Evolutionary conservation across 92 coral and sea anemone species (phyloP).

Genomic region (Meandrina meandrites): DNA sequence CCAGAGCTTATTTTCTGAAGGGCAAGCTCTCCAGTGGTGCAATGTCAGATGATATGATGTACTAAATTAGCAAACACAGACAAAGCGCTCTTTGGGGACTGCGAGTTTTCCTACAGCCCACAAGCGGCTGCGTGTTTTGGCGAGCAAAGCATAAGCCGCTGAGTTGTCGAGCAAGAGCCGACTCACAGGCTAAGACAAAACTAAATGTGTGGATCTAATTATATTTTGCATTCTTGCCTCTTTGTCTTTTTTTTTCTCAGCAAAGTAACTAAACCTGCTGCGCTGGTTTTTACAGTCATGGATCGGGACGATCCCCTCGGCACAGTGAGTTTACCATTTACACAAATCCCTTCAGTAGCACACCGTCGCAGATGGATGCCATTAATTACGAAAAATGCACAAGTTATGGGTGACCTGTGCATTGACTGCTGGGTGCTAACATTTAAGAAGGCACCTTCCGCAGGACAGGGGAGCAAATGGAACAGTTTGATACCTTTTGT

Average conservation of each 20-base stretch:
- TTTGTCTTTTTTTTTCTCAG: slow-evolving; percentile 41
- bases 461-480: slow-evolving; percentile 54
- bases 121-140: too few species aligned
- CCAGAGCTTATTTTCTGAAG: too few species aligned
- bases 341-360: slow-evolving; percentile 91
- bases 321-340: slow-evolving; percentile 74
- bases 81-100: too few species aligned
- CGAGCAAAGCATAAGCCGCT: too few species aligned
- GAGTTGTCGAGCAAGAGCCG: too few species aligned
- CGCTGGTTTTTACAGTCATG: slow-evolving; percentile 82
- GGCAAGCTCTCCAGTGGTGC: too few species aligned
- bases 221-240: too few species aligned
- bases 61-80: too few species aligned
- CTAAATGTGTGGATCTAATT: too few species aligned
- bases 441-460: slow-evolving; percentile 50
- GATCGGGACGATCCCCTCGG: slow-evolving; percentile 88
- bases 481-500: slow-evolving; percentile 50
- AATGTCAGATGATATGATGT: too few species aligned
- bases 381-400: slow-evolving; percentile 70
- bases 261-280: slow-evolving; percentile 76
- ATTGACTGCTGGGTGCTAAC: slow-evolving; percentile 93
- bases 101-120: too few species aligned
- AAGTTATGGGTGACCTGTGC: slow-evolving; percentile 89
- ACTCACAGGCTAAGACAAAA: too few species aligned
- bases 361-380: slow-evolving; percentile 98